phyloP scores from a whole-genome alignment of 2,797 vertebrate species.

The Moxostoma hubbsi region DNA sequence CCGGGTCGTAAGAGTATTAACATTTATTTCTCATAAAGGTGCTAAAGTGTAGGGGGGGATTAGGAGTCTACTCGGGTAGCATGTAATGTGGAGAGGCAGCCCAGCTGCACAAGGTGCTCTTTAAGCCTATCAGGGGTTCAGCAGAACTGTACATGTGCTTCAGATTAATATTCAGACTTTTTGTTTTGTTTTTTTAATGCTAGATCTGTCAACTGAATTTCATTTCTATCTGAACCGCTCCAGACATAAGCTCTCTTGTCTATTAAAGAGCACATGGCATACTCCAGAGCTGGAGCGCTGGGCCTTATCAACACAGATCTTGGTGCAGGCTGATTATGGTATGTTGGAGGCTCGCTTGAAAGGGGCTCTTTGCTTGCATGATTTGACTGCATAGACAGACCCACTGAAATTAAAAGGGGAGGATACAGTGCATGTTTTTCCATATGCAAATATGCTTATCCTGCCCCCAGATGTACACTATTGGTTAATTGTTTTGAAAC shows the following conservation, averaged over 20 bases:
- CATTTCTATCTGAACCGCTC: not conserved
- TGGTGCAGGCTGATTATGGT: too few relatives aligned
- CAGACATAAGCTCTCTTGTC: not conserved
- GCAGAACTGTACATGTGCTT: constrained; percentile 20
- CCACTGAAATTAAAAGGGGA: too few relatives aligned
- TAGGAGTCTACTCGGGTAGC: constrained; percentile 25
- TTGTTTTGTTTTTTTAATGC: not conserved
- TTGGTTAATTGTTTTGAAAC: too few relatives aligned
- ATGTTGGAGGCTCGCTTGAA: too few relatives aligned
- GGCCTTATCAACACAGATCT: constrained; percentile 6
- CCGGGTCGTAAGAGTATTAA: constrained; percentile 50
- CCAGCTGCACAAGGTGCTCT: constrained; percentile 62
- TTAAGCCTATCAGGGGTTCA: constrained; percentile 59
- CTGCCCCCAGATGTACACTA: too few relatives aligned
- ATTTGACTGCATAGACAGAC: too few relatives aligned
- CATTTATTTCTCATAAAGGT: constrained; percentile 57
- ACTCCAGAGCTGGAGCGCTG: too few relatives aligned
- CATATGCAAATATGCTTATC: too few relatives aligned
- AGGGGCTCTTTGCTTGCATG: too few relatives aligned
- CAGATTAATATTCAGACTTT: constrained; percentile 47
- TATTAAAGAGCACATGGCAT: not conserved
- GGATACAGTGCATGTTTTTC: too few relatives aligned
- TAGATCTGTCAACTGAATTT: constrained; percentile 11
- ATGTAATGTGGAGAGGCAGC: constrained; percentile 60
- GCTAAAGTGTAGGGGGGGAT: constrained; percentile 43